phyloP scores from a whole-genome alignment of 1,140 invertebrate species.

The Thaumatotibia leucotreta region DNA sequence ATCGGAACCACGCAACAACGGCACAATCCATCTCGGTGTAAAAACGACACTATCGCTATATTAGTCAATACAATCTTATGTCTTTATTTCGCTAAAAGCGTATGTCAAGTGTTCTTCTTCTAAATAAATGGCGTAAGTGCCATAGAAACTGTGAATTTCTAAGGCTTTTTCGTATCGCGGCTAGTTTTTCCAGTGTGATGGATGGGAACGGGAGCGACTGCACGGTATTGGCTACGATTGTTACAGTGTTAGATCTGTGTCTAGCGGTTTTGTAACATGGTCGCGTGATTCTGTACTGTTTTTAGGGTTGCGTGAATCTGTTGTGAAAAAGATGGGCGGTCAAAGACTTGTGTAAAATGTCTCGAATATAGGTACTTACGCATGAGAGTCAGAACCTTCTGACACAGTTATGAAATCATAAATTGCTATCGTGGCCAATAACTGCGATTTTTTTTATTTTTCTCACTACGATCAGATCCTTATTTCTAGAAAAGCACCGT shows the following conservation, averaged over 20 bases:
- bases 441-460: too few relatives aligned
- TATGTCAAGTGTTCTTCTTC: not conserved
- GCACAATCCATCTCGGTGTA: not conserved
- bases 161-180: not conserved
- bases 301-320: not conserved
- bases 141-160: not conserved
- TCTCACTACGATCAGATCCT: too few relatives aligned
- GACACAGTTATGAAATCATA: too few relatives aligned
- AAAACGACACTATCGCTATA: not conserved
- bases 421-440: too few relatives aligned
- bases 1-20: not conserved
- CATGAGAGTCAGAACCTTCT: too few relatives aligned
- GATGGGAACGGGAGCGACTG: not conserved
- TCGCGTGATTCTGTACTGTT: not conserved
- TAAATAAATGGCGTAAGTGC: not conserved
- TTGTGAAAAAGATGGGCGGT: not conserved
- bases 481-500: too few relatives aligned
- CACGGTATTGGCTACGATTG: not conserved
- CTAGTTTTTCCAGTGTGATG: not conserved
- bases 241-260: not conserved
- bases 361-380: too few relatives aligned
- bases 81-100: not conserved
- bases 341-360: too few relatives aligned
- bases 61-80: not conserved
- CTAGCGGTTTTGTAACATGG: not conserved